Conservation (phyloP, 2,888 invertebrate genomes). For the Heliconius ismenius region DNA sequence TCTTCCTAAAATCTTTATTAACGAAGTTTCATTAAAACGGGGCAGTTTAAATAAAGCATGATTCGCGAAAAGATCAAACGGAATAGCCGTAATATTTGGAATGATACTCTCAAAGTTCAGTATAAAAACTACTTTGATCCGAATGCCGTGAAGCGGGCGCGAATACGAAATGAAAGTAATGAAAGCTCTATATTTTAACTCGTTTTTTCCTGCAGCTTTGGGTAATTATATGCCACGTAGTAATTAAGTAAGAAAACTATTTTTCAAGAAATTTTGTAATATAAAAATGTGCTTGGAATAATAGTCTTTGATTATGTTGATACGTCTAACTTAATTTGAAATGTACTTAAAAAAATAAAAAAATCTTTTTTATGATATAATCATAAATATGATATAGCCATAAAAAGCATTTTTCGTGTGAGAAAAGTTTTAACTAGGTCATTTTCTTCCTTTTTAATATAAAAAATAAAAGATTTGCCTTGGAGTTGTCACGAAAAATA, state of each 20-base stretch:
- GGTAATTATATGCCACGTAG: neutral
- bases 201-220: neutral
- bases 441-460: neutral
- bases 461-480: neutral
- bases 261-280: neutral
- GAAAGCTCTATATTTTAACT: slow-evolving; percentile 7
- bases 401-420: neutral
- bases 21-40: neutral
- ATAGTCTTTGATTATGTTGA: neutral
- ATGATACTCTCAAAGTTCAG: slow-evolving; percentile 13
- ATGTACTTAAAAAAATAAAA: neutral
- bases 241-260: neutral
- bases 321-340: neutral
- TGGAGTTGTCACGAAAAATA: neutral
- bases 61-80: slow-evolving; percentile 7
- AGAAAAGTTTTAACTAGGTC: neutral
- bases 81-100: slow-evolving; percentile 9
- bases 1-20: slow-evolving; percentile 4
- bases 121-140: slow-evolving; percentile 13
- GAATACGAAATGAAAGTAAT: slow-evolving; percentile 11
- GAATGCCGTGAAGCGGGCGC: slow-evolving; percentile 15
- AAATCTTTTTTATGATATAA: neutral
- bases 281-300: neutral
- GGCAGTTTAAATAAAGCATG: neutral
- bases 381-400: neutral